These are phyloP conservation scores for Netelia fuscicornis DNA, from an alignment of 2,888 invertebrate species.

Conservation along the genomic window DNA sequence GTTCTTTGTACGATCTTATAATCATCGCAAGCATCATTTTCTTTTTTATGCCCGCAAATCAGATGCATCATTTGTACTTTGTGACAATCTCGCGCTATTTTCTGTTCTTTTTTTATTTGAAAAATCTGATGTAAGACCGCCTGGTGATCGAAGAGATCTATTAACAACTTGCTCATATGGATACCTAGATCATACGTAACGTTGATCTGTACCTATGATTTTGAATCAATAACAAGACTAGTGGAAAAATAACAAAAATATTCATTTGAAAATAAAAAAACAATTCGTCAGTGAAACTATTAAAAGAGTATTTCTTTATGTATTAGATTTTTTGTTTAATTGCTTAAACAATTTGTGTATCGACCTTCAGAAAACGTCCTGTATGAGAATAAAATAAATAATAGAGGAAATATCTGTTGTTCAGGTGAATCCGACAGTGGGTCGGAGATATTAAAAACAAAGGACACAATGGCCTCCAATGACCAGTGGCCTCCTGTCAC, in stretches of 20 bases:
- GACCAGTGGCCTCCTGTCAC: constrained; percentile 72
- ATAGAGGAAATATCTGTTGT: background rate
- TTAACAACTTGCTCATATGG: background rate
- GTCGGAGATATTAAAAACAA: constrained; percentile 19
- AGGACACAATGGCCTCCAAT: constrained; percentile 73
- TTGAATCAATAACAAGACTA: background rate
- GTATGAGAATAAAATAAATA: background rate
- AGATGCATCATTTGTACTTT: background rate
- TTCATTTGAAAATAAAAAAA: too few species aligned
- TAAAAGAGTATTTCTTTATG: background rate
- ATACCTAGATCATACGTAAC: background rate
- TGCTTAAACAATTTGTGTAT: too few species aligned
- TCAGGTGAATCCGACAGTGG: constrained; percentile 33
- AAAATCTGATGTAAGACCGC: background rate
- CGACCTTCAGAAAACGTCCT: background rate
- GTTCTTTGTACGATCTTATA: background rate
- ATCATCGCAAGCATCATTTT: background rate
- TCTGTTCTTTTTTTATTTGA: background rate
- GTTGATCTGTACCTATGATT: background rate
- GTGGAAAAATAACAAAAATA: background rate
- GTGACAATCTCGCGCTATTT: background rate
- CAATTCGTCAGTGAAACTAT: background rate
- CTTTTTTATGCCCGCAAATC: background rate
- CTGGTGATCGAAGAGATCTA: background rate
- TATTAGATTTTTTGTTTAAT: too few species aligned